phyloP scores from a whole-genome alignment of 2,888 invertebrate species.

The Spisula solida region DNA sequence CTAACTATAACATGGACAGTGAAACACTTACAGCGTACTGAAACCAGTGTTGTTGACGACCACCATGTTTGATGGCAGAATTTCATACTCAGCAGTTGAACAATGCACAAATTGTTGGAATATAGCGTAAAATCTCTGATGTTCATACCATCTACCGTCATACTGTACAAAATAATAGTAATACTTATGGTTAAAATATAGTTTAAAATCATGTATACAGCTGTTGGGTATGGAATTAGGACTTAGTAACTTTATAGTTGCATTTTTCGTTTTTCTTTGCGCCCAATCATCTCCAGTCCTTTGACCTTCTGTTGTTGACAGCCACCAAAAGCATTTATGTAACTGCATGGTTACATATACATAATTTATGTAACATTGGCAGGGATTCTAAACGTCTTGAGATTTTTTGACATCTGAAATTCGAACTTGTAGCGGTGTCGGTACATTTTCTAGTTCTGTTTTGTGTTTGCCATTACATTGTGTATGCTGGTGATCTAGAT shows the following conservation, averaged over 20 bases:
- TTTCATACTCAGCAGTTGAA: conserved; percentile 42
- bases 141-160: conserved; percentile 56
- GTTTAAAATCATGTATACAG: neutral
- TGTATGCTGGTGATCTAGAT: too few relatives aligned
- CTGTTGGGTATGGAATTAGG: neutral
- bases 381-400: too few relatives aligned
- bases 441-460: too few relatives aligned
- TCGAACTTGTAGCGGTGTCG: too few relatives aligned
- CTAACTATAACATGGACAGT: neutral
- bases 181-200: too few relatives aligned
- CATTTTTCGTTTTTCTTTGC: neutral
- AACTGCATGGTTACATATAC: too few relatives aligned
- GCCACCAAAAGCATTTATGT: too few relatives aligned
- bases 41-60: conserved; percentile 45
- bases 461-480: too few relatives aligned
- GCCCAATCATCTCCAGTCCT: neutral
- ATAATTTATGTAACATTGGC: too few relatives aligned
- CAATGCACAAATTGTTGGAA: conserved; percentile 42
- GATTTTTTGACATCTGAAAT: too few relatives aligned
- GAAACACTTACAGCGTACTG: conserved; percentile 36
- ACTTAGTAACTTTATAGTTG: too few relatives aligned
- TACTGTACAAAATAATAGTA: conserved; percentile 26
- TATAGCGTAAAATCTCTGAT: conserved; percentile 42
- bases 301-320: too few relatives aligned
- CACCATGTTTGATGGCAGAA: conserved; percentile 22